A percentile compares a stretch with the other conserved stretches of the same genome.
These are phyloP conservation scores for Silurus meridionalis DNA, from an alignment of 2,113 vertebrate genomes.

Conservation along the genomic window DNA sequence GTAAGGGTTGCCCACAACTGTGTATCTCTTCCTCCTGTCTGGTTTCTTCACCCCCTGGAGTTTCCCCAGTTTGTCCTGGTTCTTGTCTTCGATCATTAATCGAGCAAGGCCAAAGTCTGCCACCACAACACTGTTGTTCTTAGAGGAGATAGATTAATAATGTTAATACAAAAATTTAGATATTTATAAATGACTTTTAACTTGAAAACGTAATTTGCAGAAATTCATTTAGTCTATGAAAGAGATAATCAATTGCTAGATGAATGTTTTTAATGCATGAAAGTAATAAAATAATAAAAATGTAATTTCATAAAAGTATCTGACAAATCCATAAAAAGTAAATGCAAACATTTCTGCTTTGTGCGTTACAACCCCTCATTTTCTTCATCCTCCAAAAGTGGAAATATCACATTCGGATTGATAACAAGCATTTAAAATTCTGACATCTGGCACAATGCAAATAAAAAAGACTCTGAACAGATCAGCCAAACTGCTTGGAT, in stretches of 20 bases:
- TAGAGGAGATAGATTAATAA: fast-evolving
- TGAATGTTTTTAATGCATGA: too few relatives aligned
- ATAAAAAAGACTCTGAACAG: background rate
- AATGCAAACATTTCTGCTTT: background rate
- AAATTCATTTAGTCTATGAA: background rate
- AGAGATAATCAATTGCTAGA: too few relatives aligned
- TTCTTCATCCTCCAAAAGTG: background rate
- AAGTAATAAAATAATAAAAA: too few relatives aligned
- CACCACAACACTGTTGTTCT: slow-evolving; percentile 92
- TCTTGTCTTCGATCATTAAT: slow-evolving; percentile 91
- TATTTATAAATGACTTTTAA: background rate
- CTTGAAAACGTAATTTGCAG: background rate
- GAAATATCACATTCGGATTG: background rate
- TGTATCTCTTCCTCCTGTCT: slow-evolving; percentile 93
- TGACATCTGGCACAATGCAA: background rate
- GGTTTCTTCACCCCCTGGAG: slow-evolving; percentile 83
- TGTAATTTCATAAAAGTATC: background rate
- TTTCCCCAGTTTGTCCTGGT: slow-evolving; percentile 76
- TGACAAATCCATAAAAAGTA: background rate
- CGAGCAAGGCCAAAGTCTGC: slow-evolving; percentile 93
- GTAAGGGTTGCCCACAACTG: slow-evolving; percentile 96
- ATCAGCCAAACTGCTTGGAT: background rate
- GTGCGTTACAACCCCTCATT: background rate
- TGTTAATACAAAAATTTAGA: background rate
- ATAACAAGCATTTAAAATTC: background rate